Percentiles rank a stretch among this genome's conserved stretches.
Evolutionary conservation across 2,888 invertebrate genomes (phyloP).

Genomic region (Tenthredo scrophulariae): DNA sequence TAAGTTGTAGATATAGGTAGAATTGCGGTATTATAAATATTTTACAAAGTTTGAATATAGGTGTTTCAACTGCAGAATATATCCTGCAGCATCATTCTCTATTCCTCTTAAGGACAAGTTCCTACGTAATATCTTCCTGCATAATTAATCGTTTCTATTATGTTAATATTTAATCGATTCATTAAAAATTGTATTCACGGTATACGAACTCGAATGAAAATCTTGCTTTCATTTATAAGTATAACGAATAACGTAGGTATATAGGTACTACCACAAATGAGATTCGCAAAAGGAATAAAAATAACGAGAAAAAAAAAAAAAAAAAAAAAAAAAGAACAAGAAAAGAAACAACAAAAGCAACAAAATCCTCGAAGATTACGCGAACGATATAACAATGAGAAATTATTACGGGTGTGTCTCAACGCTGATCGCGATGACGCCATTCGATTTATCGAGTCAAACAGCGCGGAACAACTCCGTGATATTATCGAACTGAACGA

Average conservation of each 20-base stretch:
- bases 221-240: too few species aligned
- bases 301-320: too few species aligned
- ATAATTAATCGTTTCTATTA: too few species aligned
- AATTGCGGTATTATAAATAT: background rate
- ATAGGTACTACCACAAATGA: too few species aligned
- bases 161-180: too few species aligned
- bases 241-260: too few species aligned
- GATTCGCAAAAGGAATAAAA: too few species aligned
- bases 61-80: background rate
- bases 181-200: too few species aligned
- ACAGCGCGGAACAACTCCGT: slow-evolving; percentile 24
- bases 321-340: too few species aligned
- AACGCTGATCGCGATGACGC: background rate
- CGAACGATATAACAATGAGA: slow-evolving; percentile 4
- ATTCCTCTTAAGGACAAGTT: background rate
- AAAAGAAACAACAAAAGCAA: too few species aligned
- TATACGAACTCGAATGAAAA: too few species aligned
- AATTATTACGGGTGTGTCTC: slow-evolving; percentile 12
- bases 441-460: slow-evolving; percentile 31
- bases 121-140: background rate
- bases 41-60: background rate
- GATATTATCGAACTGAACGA: slow-evolving; percentile 13
- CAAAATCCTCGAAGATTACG: background rate
- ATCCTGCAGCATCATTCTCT: background rate
- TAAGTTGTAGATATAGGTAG: background rate